Base-by-base conservation (phyloP, 2,797 vertebrate genomes). In the Tapera naevia region DNA sequence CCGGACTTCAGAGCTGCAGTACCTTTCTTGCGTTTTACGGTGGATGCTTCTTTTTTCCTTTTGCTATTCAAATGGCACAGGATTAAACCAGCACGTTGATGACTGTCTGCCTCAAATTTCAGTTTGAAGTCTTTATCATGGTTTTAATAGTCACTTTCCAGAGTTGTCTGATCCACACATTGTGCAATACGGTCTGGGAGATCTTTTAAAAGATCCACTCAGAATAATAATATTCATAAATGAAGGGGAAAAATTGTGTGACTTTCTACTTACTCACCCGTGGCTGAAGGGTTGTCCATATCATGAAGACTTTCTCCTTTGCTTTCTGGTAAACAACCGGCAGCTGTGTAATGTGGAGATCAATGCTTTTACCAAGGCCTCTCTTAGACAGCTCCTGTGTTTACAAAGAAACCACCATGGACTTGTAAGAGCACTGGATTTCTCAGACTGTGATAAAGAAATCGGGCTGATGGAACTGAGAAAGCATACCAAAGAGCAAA, bases 271-370 rank as follows among this genome's bases (percentile, higher is more conserved):
- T 80, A 91, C 96, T 95, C 97, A 99, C 98, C 97, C 98, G 98
- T 32, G 98, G 99, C 13, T 94, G 95, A 56, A 98, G 90, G 6
- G 95, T 98, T 91, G 97, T 88, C 99, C 98, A 99, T 84, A 99
- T 98, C 50, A 96, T 96, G 58, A 85, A 64, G 62, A 99, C 92
- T 33, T 97, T 93, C 73, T 97, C 78, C 80, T 97, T 98, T 70
- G 97, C 97, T 91, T 98, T 98, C 45, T 95, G 96, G 92, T 99
- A 99, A 97, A 95, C 97, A 79, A 98, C 98, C 2, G 98, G 98
- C 67, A 99, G 85, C 95, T 99, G 98, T 73, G 96, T 95, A 37
- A 97, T 97, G n/a, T 3, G 73, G 60, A 99, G 94, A 46, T 97
- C 35, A 12, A 93, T 73, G 51, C 81, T 89, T 13, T 94, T 61